phyloP scores from a whole-genome alignment of 2,797 vertebrate species.

The Ctenosaura bakeri region DNA sequence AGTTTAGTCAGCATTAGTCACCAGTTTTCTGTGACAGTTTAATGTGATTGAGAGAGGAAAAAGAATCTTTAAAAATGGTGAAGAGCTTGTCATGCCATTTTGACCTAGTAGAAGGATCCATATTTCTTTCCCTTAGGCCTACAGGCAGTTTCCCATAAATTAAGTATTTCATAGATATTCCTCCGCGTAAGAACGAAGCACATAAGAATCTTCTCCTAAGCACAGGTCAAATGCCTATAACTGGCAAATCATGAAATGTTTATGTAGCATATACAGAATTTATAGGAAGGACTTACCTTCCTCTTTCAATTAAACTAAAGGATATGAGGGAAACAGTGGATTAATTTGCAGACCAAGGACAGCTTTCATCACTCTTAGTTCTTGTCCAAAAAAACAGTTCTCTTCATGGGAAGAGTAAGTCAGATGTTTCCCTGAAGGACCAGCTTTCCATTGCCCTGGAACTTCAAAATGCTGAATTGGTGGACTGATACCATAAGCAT shows the following conservation, averaged over 20 bases:
- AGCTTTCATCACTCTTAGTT: slow-evolving; percentile 71
- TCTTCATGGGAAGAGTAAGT: slow-evolving; percentile 54
- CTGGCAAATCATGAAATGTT: slow-evolving; percentile 16
- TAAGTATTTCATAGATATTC: neutral
- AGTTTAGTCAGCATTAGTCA: slow-evolving; percentile 9
- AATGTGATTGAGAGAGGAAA: neutral
- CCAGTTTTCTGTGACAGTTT: neutral
- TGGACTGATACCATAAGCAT: slow-evolving; percentile 44
- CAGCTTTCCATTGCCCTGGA: slow-evolving; percentile 54
- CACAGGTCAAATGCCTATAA: neutral
- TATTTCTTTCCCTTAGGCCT: neutral
- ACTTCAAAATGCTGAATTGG: slow-evolving; percentile 63
- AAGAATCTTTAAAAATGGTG: slow-evolving; percentile 38
- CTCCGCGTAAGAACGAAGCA: neutral
- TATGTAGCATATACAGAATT: neutral
- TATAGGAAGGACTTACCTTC: neutral
- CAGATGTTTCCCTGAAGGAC: slow-evolving; percentile 71
- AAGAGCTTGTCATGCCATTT: neutral
- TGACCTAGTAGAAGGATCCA: neutral
- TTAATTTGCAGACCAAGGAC: slow-evolving; percentile 63
- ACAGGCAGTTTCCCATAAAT: rapidly evolving
- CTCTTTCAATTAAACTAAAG: slow-evolving; percentile 51
- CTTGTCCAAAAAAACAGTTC: slow-evolving; percentile 71
- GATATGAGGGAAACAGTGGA: slow-evolving; percentile 53
- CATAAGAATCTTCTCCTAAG: neutral